Percentiles rank a stretch among this genome's conserved stretches.
Conservation (phyloP, 1,140 invertebrate species). For the Varroa destructor region DNA sequence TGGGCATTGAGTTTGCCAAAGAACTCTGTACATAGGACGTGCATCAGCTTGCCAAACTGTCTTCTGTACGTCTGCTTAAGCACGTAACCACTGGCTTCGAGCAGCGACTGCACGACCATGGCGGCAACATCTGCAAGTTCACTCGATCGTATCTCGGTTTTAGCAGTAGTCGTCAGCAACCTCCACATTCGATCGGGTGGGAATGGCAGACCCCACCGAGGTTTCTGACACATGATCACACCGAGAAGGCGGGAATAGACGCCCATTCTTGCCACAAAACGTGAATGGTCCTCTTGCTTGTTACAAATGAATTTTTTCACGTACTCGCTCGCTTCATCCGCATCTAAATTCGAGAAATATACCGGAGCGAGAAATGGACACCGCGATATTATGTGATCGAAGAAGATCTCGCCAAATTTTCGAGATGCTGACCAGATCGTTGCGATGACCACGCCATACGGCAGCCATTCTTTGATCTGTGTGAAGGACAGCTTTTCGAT, state of each 20-base stretch:
- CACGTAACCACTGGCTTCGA: neutral
- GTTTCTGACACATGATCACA: conserved; percentile 1
- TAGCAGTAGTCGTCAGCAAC: neutral
- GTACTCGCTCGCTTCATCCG: neutral
- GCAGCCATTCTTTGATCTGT: conserved; percentile 14
- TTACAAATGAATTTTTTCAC: neutral
- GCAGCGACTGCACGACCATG: conserved; percentile 19
- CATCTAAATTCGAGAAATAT: neutral
- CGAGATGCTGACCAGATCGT: conserved; percentile 4
- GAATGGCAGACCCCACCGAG: conserved; percentile 13
- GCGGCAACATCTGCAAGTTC: conserved; percentile 11
- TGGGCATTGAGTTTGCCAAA: neutral
- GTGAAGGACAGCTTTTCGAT: conserved; percentile 4
- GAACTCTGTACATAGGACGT: conserved; percentile 4
- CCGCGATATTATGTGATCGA: neutral
- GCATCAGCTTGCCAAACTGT: conserved; percentile 7
- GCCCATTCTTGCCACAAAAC: neutral
- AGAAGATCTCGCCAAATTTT: conserved; percentile 20
- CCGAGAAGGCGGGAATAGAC: neutral
- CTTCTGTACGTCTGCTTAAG: neutral
- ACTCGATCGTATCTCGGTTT: neutral
- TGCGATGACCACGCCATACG: neutral
- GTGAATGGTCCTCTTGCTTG: neutral
- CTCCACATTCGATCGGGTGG: conserved; percentile 7
- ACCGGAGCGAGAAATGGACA: conserved; percentile 9